phyloP scores from a whole-genome alignment of 2,888 invertebrate genomes.

The Corbicula japonica region DNA sequence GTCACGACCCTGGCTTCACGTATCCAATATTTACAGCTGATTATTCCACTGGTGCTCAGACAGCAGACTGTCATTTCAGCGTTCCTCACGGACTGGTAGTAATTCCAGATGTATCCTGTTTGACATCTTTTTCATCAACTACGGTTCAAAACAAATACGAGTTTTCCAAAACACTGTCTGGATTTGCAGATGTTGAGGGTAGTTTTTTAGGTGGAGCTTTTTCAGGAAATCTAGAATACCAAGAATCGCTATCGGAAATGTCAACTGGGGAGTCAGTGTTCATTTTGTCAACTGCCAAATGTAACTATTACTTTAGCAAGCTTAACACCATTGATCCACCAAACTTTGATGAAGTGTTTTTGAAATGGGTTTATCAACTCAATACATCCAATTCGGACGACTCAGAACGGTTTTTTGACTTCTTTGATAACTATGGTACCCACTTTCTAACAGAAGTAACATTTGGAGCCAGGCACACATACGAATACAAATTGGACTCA shows the following conservation, averaged over 20 bases:
- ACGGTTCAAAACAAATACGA: constrained; percentile 26
- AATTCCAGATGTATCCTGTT: constrained; percentile 45
- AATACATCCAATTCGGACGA: constrained; percentile 6
- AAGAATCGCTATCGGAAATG: constrained; percentile 20
- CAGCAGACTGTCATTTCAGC: too few species aligned
- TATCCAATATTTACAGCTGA: too few species aligned
- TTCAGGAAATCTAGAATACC: constrained; percentile 40
- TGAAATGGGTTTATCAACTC: constrained; percentile 38
- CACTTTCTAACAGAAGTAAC: constrained; percentile 33
- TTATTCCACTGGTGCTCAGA: too few species aligned
- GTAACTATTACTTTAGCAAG: constrained; percentile 43
- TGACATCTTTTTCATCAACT: constrained; percentile 32
- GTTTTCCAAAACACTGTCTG: constrained; percentile 28
- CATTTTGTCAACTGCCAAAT: constrained; percentile 39
- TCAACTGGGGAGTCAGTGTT: constrained; percentile 30
- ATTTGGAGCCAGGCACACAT: constrained; percentile 53
- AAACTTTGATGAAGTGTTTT: constrained; percentile 26
- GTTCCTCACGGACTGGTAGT: constrained; percentile 37
- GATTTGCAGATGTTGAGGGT: constrained; percentile 4
- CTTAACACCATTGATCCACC: constrained; percentile 22
- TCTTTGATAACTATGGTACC: constrained; percentile 53
- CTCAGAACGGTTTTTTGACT: constrained; percentile 19
- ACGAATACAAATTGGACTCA: constrained; percentile 47
- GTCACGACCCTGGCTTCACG: too few species aligned
- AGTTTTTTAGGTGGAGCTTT: constrained; percentile 21